Conservation (phyloP, 2,888 invertebrate species). For the Formica aserva region DNA sequence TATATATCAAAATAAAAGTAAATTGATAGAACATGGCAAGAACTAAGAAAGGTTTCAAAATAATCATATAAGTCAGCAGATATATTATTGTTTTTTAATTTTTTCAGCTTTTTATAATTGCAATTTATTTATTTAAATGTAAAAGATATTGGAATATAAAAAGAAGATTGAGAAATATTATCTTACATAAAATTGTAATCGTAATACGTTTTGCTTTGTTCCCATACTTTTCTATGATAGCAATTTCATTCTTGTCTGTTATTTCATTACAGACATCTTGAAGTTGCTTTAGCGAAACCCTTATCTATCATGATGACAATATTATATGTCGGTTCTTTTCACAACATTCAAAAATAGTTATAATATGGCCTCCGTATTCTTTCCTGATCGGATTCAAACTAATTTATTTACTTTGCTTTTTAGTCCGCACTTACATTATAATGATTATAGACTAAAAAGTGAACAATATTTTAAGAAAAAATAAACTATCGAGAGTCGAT, state of each 20-base stretch:
- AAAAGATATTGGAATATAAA: not conserved
- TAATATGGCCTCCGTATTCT: not conserved
- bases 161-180: not conserved
- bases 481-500: too few species aligned
- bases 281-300: not conserved
- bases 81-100: not conserved
- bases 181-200: slow-evolving; percentile 5
- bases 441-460: not conserved
- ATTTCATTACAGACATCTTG: not conserved
- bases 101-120: not conserved
- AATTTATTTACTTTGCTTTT: not conserved
- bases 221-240: slow-evolving; percentile 28
- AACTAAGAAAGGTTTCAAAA: slow-evolving; percentile 1
- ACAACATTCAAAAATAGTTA: not conserved
- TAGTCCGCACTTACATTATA: not conserved
- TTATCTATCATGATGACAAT: slow-evolving; percentile 1
- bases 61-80: not conserved
- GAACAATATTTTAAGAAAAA: too few species aligned
- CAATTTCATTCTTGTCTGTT: slow-evolving; percentile 25
- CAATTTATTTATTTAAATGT: not conserved
- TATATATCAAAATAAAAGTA: not conserved
- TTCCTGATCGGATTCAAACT: not conserved
- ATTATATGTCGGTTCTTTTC: not conserved
- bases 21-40: not conserved
- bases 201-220: not conserved